Conservation (phyloP, 1,140 invertebrate genomes). For the Rhagoletis zephyria region DNA sequence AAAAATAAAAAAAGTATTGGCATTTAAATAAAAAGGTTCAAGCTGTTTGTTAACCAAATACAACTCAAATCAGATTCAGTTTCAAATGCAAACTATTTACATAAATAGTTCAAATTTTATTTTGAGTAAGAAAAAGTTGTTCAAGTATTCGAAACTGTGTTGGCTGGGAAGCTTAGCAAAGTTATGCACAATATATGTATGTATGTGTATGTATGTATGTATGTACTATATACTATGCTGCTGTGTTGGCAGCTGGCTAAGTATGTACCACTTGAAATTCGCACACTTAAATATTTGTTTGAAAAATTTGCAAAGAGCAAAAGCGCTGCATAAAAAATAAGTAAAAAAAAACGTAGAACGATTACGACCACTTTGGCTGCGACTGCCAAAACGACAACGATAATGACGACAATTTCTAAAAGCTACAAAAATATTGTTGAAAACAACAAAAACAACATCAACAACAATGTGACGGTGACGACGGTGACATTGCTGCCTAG, state of each 20-base stretch:
- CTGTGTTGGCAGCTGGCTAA: background rate
- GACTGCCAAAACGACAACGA: background rate
- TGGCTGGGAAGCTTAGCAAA: no score
- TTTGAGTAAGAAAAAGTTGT: no score
- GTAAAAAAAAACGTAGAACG: background rate
- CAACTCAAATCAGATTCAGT: no score
- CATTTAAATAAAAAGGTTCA: no score
- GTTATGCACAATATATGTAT: no score
- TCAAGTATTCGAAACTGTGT: no score
- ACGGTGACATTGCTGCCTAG: background rate
- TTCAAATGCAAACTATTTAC: no score
- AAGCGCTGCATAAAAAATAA: background rate
- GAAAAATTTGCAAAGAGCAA: background rate
- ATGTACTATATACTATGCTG: background rate
- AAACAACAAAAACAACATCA: no score
- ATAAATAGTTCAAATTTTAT: no score
- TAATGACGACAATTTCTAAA: conserved; percentile 46
- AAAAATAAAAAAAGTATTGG: no score
- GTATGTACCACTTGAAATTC: background rate
- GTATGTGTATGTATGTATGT: no score
- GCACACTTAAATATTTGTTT: background rate
- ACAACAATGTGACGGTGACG: background rate
- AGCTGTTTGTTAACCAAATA: no score
- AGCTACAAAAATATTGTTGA: background rate
- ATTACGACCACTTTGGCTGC: background rate